Base-by-base conservation (phyloP, 2,113 vertebrate species). In the Panthera uncia region DNA sequence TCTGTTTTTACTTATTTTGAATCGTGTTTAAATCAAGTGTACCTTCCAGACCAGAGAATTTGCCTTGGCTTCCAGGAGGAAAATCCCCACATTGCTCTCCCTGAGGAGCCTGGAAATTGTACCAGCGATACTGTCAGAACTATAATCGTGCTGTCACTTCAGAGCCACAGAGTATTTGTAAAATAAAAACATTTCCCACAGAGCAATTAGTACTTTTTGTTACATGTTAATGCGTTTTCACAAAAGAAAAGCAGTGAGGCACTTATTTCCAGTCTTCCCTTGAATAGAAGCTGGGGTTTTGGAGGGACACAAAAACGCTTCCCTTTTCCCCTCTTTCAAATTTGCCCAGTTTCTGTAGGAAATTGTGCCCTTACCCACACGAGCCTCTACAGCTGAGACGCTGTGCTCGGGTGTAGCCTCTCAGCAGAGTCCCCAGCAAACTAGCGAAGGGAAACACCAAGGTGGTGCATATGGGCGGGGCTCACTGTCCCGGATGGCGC, bases 151-250 rank as follows among this genome's bases (percentile, higher is more conserved):
- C 73, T 81, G 57, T 79, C 89, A 89, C 86, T 66, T 63, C 23
- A 83, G 52, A 91, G 33, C 36, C 74, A 89, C 87, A 69, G 36
- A 91, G 31, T 91, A 86, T 95, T 79, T 93, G 89, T 91, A 80
- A 97, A 97, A 97, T 95, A 94, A 98, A 97, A 96, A 71, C n/a
- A 68, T 79, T 91, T 89, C 91, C 80, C 69, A 92, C 23, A 0
- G n/a, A 92, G 61, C 86, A 84, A 50, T 52, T 81, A 84, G 73
- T 48, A 41, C 27, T 63, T 74, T 66, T 48, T n/a, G 45, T 18
- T 61, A 74, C 29, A 36, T 27, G 45, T 45, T 41, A 84, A 38
- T 95, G 52, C 69, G 57, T 94, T 95, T 97, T 96, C 66, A 82
- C 50, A 41, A 23, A 83, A 82, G 55, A 97, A 94, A 97, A 82